A percentile compares a stretch with the other conserved stretches of the same genome.
phyloP scores from a whole-genome alignment of 2,888 invertebrate species.

The Stegophylla sp. region DNA sequence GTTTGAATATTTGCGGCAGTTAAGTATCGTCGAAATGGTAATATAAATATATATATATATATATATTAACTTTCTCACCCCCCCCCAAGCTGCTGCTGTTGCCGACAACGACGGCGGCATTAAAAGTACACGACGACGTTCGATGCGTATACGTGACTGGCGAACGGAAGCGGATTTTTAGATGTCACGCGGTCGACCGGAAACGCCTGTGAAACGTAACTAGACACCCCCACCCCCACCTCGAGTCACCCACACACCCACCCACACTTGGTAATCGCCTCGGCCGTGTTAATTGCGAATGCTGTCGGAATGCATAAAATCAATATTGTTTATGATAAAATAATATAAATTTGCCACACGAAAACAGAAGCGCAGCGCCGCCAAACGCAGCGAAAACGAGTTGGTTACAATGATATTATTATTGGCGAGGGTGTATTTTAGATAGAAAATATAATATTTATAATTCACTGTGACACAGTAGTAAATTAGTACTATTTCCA shows the following conservation, averaged over 20 bases:
- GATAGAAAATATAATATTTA: no score
- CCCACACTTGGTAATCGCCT: background rate
- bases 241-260: background rate
- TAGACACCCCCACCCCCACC: conserved; percentile 30
- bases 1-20: conserved; percentile 56
- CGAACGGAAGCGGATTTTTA: conserved; percentile 54
- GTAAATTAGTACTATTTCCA: no score
- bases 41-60: no score
- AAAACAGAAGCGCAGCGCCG: no score
- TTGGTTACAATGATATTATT: no score
- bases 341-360: background rate
- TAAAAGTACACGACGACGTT: conserved; percentile 45
- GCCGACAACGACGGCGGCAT: conserved; percentile 28
- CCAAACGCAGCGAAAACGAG: no score
- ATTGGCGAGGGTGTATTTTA: no score
- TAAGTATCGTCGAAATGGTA: conserved; percentile 47
- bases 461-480: no score
- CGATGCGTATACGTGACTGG: conserved; percentile 52
- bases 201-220: conserved; percentile 54
- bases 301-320: conserved; percentile 31
- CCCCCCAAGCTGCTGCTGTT: background rate
- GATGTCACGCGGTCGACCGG: conserved; percentile 57
- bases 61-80: conserved; percentile 50
- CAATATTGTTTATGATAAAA: background rate
- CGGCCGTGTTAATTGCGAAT: conserved; percentile 38